Evolutionary conservation across 92 coral and sea anemone species (phyloP), one percentile per base, ranked within the genome.

Genomic region (Micromussa lordhowensis): DNA sequence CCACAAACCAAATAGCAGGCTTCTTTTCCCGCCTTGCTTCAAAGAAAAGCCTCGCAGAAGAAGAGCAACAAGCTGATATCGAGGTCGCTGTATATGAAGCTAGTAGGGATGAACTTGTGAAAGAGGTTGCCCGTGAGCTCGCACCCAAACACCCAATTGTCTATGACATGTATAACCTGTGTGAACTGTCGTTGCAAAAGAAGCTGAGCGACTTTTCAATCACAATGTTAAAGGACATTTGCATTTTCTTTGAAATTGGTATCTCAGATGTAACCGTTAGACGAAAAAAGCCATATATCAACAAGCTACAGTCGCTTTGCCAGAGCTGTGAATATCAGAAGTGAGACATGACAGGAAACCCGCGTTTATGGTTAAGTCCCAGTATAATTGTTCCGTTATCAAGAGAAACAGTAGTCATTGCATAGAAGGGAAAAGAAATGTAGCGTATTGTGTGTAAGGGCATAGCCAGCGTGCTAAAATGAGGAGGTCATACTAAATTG

Each of bases 91-190:
- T 58, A 32, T 30, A 57, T 57, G 72, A 80, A 30, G 71, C 83
- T 1, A 3, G 72, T 80, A 12, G 18, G 53, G 71, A 57, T 5
- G 16, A 29, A 31, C 29, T 82, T 57, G 83, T 77, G 55, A 64
- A 83, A 44, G 54, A 88, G 81, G 91, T 36, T 88, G 61, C 51
- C n/a, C 31, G 71, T 57, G 88, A 82, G 83, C 59, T 74, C 36
- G 77, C 83, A 49, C 91, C 88, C n/a, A 71, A 75, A 75, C 87
- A 81, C 82, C 91, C 88, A 35, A 88, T 88, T 69, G 82, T 88
- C 54, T 88, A 82, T 22, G 88, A 73, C 51, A 59, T 71, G 31
- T 77, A 85, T 73, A 85, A 85, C 35, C 63, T 75, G 82, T 85
- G 89, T 44, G 84, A 85, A 55, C 74, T 55, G 75, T 35, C 79